Conservation (phyloP, 2,113 vertebrate genomes). For the Pseudopipra pipra region DNA sequence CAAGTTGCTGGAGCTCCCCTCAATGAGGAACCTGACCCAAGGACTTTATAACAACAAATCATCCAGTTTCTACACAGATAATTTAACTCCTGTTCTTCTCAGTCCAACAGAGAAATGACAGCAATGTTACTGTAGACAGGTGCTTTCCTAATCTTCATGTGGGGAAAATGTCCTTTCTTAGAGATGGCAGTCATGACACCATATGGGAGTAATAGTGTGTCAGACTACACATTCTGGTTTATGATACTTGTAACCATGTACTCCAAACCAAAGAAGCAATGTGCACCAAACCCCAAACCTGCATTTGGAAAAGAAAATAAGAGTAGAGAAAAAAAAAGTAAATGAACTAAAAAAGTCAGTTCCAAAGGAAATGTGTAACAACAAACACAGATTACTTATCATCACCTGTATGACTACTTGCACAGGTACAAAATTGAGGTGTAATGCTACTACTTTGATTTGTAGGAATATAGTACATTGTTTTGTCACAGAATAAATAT, state of each 20-base stretch:
- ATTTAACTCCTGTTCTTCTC: background rate
- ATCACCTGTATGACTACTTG: background rate
- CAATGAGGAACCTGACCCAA: background rate
- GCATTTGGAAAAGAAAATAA: background rate
- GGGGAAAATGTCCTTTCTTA: background rate
- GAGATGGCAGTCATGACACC: background rate
- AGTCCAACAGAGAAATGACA: background rate
- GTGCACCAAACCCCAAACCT: background rate
- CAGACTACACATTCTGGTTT: background rate
- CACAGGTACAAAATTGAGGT: background rate
- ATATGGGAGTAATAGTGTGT: background rate
- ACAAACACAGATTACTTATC: background rate
- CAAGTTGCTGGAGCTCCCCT: background rate
- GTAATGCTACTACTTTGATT: background rate
- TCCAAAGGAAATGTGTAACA: background rate
- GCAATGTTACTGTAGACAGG: background rate
- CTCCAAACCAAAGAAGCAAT: background rate
- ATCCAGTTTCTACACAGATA: background rate
- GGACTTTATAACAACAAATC: background rate
- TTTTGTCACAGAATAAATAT: background rate
- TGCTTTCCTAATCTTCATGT: background rate
- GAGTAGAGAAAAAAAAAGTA: background rate
- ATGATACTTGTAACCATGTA: background rate
- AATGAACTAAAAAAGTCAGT: background rate
- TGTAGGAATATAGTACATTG: background rate